phyloP scores from a whole-genome alignment of 2,888 invertebrate species.

The Theretra japonica region DNA sequence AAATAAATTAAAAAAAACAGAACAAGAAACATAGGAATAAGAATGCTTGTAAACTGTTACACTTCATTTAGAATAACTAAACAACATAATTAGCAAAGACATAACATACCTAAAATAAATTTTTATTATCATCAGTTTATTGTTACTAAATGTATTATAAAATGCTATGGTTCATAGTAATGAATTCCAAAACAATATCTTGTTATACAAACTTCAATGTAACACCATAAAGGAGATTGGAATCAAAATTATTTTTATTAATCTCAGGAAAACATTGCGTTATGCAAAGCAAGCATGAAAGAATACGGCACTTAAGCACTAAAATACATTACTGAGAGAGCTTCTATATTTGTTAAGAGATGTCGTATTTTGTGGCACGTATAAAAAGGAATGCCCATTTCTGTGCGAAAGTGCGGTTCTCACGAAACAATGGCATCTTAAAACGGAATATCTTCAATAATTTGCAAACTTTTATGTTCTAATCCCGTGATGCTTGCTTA shows the following conservation, averaged over 20 bases:
- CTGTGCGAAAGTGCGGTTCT: constrained; percentile 13
- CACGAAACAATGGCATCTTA: constrained; percentile 39
- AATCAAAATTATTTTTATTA: constrained; percentile 11
- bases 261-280: constrained; percentile 12
- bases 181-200: neutral
- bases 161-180: too few species aligned
- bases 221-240: constrained; percentile 12
- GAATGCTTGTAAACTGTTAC: too few species aligned
- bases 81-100: too few species aligned
- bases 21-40: too few species aligned
- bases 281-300: constrained; percentile 22
- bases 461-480: constrained; percentile 53
- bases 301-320: constrained; percentile 9
- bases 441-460: constrained; percentile 54
- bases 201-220: neutral
- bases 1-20: too few species aligned
- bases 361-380: constrained; percentile 18
- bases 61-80: too few species aligned
- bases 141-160: too few species aligned
- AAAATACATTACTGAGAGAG: constrained; percentile 22
- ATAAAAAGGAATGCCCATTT: constrained; percentile 26
- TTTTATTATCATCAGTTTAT: too few species aligned
- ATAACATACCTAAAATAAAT: too few species aligned
- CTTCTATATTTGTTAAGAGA: constrained; percentile 19
- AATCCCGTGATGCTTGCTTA: constrained; percentile 53